Conservation (phyloP, 2,797 vertebrate species). For the Champsocephalus esox region DNA sequence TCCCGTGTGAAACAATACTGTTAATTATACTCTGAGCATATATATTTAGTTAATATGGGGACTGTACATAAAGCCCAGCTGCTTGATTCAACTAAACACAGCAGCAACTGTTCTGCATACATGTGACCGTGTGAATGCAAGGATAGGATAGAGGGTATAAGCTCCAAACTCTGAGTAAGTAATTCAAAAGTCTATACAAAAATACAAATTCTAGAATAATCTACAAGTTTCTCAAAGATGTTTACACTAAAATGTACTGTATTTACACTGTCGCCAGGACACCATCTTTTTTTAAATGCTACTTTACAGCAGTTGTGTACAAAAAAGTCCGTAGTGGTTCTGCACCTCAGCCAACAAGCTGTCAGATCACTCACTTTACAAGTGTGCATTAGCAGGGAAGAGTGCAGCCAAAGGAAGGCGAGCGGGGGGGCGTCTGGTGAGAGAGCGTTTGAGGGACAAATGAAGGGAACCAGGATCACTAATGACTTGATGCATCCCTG, state of each 20-base stretch:
- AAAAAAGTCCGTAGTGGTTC: slow-evolving; percentile 74
- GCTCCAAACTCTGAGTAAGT: slow-evolving; percentile 75
- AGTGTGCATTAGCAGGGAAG: slow-evolving; percentile 76
- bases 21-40: slow-evolving; percentile 69
- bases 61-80: slow-evolving; percentile 70
- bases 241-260: slow-evolving; percentile 80
- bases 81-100: slow-evolving; percentile 60
- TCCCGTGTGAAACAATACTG: slow-evolving; percentile 74
- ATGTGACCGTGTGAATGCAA: slow-evolving; percentile 59
- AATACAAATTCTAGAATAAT: slow-evolving; percentile 87
- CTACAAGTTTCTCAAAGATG: slow-evolving; percentile 80
- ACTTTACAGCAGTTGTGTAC: slow-evolving; percentile 85
- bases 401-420: slow-evolving; percentile 77
- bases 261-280: slow-evolving; percentile 81
- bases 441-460: slow-evolving; percentile 53
- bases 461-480: slow-evolving; percentile 64
- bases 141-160: slow-evolving; percentile 50
- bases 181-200: slow-evolving; percentile 86
- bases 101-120: slow-evolving; percentile 69
- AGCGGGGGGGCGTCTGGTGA: slow-evolving; percentile 50
- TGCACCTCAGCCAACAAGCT: slow-evolving; percentile 65
- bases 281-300: slow-evolving; percentile 73
- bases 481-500: slow-evolving; percentile 84
- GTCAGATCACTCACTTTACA: slow-evolving; percentile 65
- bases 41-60: slow-evolving; percentile 56